A percentile compares a stretch with the other conserved stretches of the same genome.
Evolutionary conservation across 2,113 vertebrate genomes (phyloP).

Genomic region (Hypanus sabinus): DNA sequence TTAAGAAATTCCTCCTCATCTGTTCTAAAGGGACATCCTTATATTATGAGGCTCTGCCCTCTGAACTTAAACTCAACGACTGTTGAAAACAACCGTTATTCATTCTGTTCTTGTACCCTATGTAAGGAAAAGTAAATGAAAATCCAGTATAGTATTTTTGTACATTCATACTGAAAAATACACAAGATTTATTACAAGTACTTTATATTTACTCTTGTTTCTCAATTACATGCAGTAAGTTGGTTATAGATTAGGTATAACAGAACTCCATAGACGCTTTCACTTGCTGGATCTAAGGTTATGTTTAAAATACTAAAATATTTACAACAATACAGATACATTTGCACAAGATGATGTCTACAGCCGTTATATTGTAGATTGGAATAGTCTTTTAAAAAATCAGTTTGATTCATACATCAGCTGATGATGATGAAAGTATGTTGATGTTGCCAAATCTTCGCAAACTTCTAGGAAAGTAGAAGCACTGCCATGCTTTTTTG

Average conservation of each 20-base stretch:
- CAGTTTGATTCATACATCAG: background rate
- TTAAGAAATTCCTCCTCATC: too few relatives aligned
- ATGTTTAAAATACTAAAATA: background rate
- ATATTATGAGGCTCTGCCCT: too few relatives aligned
- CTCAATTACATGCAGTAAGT: background rate
- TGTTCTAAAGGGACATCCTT: too few relatives aligned
- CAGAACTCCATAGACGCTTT: background rate
- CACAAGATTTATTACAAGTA: background rate
- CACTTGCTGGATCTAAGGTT: background rate
- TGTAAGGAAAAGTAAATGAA: background rate
- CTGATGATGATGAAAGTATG: background rate
- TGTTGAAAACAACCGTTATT: background rate
- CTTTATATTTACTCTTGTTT: background rate
- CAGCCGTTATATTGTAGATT: background rate
- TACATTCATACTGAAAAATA: too few relatives aligned
- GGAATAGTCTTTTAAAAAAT: background rate
- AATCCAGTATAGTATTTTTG: background rate
- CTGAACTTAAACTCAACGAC: too few relatives aligned
- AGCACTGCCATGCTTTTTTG: too few relatives aligned
- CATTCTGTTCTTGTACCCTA: background rate
- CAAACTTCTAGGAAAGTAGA: too few relatives aligned
- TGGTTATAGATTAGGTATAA: background rate
- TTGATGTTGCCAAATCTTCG: too few relatives aligned
- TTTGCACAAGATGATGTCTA: background rate
- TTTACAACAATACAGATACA: background rate